A percentile compares a stretch with the other conserved stretches of the same genome.
phyloP scores from a whole-genome alignment of 1,140 invertebrate genomes.

The Formica selysi region DNA sequence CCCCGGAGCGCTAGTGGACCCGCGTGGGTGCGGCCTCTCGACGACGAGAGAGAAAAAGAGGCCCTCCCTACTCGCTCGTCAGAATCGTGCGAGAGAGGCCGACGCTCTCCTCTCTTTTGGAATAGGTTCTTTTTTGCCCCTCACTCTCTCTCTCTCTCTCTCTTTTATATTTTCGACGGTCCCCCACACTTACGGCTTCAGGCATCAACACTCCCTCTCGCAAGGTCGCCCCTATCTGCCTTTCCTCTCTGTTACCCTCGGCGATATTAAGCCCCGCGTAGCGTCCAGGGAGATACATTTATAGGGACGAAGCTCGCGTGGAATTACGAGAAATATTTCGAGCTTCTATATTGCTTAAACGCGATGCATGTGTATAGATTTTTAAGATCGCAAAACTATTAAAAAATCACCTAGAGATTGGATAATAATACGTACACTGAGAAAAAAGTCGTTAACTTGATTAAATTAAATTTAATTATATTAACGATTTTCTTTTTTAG shows the following conservation, averaged over 20 bases:
- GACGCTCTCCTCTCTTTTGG: conserved; percentile 50
- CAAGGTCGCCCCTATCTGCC: conserved; percentile 76
- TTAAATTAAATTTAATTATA: too few relatives aligned
- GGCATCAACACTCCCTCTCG: conserved; percentile 72
- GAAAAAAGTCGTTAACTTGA: too few relatives aligned
- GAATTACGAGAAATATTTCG: background rate
- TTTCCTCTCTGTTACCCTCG: conserved; percentile 72
- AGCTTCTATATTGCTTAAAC: background rate
- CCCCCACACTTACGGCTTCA: conserved; percentile 76
- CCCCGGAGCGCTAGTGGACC: conserved; percentile 69
- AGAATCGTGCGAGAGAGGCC: background rate
- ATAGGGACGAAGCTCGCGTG: background rate
- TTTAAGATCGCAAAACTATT: background rate
- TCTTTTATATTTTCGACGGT: conserved; percentile 76
- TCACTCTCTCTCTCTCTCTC: conserved; percentile 65
- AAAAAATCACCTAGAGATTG: background rate
- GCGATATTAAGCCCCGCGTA: conserved; percentile 72
- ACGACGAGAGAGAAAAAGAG: conserved; percentile 69
- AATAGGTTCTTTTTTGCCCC: conserved; percentile 73
- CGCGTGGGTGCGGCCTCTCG: conserved; percentile 81
- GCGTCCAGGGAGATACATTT: conserved; percentile 69
- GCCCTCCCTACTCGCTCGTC: conserved; percentile 19
- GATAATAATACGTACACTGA: too few relatives aligned
- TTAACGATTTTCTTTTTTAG: too few relatives aligned
- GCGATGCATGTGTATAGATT: background rate